Base-by-base conservation (phyloP, 2,888 invertebrate species). In the Archips xylosteana region DNA sequence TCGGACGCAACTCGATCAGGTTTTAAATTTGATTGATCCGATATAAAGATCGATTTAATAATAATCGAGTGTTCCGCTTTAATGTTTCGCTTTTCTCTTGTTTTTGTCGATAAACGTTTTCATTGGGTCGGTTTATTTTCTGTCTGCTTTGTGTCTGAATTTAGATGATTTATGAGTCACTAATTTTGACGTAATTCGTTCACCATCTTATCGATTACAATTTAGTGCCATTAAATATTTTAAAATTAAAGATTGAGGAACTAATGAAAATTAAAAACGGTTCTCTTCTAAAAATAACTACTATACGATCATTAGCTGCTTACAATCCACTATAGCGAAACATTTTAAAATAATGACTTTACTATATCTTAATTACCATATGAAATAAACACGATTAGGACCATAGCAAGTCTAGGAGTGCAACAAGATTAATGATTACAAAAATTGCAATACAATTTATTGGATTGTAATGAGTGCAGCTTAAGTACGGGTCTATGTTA, bases 1-100 rank as follows among this genome's bases (percentile, higher is more conserved):
- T 88, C 88, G 88, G 86, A 85, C 89, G 88, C 89, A 89, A 91
- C 87, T 90, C 89, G 89, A 94, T 93, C 92, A 91, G 87, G 90
- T 91, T 92, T 93, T 90, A 91, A 94, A 92, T 93, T 93, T 94
- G 94, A 94, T 94, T 94, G 92, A 94, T 94, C 93, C 92, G 92
- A 94, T 92, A 92, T 90, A 90, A 92, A 92, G 90, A 93, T 92
- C 93, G 90, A 92, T 92, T 94, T 92, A 90, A 91, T 85, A 83
- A 84, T 92, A 91, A 92, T 89, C 88, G 86, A 88, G 87, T 92
- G 89, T 92, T 91, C 88, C 88, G 89, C 86, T 91, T 88, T 86
- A 83, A 83, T 84, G 82, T 83, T 83, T 85, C 83, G 85, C 84
- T 89, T 87, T 89, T 87, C 87, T 88, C 84, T 89, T 85, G 83